A percentile compares a stretch with the other conserved stretches of the same genome.
These are phyloP conservation scores for sheep (Ovis aries) DNA, from an alignment of 2,113 vertebrate genomes.

Conservation along the genomic window DNA sequence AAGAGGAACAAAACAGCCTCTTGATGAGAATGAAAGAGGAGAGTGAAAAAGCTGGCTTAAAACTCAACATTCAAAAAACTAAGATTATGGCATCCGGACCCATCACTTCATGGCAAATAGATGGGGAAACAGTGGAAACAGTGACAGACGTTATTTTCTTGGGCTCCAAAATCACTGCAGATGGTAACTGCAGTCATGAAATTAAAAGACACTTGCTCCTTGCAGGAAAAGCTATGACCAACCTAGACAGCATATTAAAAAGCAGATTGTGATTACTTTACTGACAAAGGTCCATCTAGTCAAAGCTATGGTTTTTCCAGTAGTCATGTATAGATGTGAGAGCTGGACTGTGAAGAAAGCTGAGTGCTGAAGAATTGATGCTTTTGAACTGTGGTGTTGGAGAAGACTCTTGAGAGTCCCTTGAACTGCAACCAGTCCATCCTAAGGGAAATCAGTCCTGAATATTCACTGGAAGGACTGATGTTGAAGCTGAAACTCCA, in stretches of 20 bases:
- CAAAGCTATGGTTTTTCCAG: not conserved
- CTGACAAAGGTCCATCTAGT: not conserved
- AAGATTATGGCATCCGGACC: not conserved
- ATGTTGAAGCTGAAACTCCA: not conserved
- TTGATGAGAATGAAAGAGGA: not conserved
- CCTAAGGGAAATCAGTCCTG: not conserved
- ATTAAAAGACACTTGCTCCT: not conserved
- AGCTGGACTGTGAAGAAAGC: not conserved
- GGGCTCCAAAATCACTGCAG: not conserved
- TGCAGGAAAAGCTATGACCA: not conserved
- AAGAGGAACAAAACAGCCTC: not conserved
- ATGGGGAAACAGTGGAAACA: not conserved
- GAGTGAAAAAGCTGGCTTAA: not conserved
- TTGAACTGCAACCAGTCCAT: not conserved
- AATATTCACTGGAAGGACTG: not conserved
- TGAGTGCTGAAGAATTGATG: not conserved
- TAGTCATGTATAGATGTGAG: not conserved
- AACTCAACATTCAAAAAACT: not conserved
- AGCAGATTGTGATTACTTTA: not conserved
- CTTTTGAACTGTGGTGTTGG: not conserved
- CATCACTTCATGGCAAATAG: not conserved
- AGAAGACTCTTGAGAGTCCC: not conserved
- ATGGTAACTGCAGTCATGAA: not conserved
- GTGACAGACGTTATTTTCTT: not conserved
- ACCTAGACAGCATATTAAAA: not conserved